phyloP scores from a whole-genome alignment of 2,888 invertebrate genomes.

The Cataglyphis rosenhaueri region DNA sequence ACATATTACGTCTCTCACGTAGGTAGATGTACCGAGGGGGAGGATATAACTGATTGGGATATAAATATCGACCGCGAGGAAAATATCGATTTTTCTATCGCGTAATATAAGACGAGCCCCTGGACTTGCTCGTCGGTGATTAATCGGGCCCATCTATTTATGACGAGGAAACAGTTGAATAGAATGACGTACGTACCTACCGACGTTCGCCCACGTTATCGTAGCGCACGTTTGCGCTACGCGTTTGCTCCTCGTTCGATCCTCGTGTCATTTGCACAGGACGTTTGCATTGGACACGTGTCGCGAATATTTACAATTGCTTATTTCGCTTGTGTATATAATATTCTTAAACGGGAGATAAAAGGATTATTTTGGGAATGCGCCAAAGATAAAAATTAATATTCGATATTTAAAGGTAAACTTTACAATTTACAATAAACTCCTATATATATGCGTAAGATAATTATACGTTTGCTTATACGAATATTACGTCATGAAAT shows the following conservation, averaged over 20 bases:
- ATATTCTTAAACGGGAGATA: background rate
- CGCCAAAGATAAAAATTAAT: background rate
- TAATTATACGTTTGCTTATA: constrained; percentile 1
- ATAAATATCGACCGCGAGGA: constrained; percentile 28
- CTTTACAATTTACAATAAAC: background rate
- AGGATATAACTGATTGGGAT: constrained; percentile 32
- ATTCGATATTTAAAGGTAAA: background rate
- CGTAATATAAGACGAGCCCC: constrained; percentile 27
- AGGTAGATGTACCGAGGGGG: background rate
- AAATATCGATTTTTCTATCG: constrained; percentile 50
- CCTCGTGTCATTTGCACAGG: constrained; percentile 15
- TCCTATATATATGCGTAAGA: background rate
- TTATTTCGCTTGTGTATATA: background rate
- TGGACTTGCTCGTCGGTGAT: constrained; percentile 7
- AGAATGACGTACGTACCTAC: constrained; percentile 28
- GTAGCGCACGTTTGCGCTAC: constrained; percentile 20
- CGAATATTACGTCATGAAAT: background rate
- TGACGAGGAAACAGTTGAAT: constrained; percentile 39
- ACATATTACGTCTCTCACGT: constrained; percentile 20
- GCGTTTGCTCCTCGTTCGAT: constrained; percentile 15
- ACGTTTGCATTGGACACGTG: constrained; percentile 32
- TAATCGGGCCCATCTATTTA: constrained; percentile 41
- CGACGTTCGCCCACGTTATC: constrained; percentile 5
- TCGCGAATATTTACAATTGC: constrained; percentile 21
- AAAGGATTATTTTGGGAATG: background rate